Conservation (phyloP, 2,113 vertebrate genomes). For the Nibea coibor region DNA sequence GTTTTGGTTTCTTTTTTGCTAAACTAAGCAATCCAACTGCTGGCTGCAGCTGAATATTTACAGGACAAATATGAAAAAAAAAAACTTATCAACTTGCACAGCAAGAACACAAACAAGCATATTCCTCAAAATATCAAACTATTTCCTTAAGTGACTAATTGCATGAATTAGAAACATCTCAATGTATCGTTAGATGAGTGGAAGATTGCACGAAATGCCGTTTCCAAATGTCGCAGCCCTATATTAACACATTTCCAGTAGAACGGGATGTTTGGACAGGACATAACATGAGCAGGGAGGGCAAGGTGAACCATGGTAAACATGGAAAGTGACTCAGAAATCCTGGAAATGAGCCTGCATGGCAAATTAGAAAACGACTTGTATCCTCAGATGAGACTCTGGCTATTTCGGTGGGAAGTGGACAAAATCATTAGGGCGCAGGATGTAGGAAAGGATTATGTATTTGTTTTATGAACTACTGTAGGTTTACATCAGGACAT, state of each 20-base stretch:
- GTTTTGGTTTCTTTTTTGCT: background rate
- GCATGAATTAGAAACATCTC: background rate
- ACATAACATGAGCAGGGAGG: background rate
- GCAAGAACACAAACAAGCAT: background rate
- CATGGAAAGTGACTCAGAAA: slow-evolving; percentile 45
- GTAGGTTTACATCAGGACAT: background rate
- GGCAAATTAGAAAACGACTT: slow-evolving; percentile 12
- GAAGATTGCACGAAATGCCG: background rate
- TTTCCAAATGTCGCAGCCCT: background rate
- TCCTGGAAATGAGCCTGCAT: slow-evolving; percentile 28
- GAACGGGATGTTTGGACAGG: slow-evolving; percentile 37
- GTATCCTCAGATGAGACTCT: background rate
- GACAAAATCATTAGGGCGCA: background rate
- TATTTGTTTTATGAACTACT: background rate
- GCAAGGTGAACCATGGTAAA: slow-evolving; percentile 36
- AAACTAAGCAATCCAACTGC: background rate
- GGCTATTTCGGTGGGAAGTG: slow-evolving; percentile 7
- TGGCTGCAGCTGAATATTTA: background rate
- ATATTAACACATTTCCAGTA: slow-evolving; percentile 15
- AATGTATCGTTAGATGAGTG: background rate
- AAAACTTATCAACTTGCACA: background rate
- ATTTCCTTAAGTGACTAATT: slow-evolving; percentile 5
- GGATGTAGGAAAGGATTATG: background rate
- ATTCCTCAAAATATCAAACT: background rate
- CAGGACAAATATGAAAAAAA: background rate